Percentiles rank a stretch among this genome's conserved stretches.
These are phyloP conservation scores for Exephanes ischioxanthus DNA, from an alignment of 2,888 invertebrate species.

Conservation along the genomic window DNA sequence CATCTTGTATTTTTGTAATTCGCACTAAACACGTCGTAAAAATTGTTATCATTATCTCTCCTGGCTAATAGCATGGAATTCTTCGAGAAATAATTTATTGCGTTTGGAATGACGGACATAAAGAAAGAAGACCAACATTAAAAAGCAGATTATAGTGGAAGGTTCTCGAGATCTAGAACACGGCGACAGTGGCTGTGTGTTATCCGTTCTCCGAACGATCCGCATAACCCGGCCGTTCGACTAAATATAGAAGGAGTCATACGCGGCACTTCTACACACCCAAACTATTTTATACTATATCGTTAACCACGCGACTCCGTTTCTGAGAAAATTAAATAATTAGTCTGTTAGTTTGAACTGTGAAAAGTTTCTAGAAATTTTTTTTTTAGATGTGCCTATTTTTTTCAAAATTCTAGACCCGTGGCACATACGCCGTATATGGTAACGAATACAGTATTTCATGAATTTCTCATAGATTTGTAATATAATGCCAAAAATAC, in stretches of 20 bases:
- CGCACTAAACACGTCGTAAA: background rate
- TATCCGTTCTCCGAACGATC: conserved; percentile 61
- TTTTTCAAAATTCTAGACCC: no score
- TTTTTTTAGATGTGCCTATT: background rate
- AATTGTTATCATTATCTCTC: background rate
- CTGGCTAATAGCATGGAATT: background rate
- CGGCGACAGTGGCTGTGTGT: conserved; percentile 31
- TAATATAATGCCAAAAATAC: no score
- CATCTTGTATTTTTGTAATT: background rate
- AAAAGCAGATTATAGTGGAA: background rate
- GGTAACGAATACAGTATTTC: no score
- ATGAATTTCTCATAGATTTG: no score
- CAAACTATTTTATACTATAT: conserved; percentile 25
- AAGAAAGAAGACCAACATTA: background rate
- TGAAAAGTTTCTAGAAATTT: background rate
- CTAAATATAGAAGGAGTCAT: conserved; percentile 76
- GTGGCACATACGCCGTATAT: no score
- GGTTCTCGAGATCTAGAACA: conserved; percentile 47
- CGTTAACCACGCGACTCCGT: background rate
- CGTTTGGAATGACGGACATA: background rate
- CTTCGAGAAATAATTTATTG: background rate
- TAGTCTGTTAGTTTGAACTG: background rate
- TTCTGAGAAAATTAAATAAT: background rate
- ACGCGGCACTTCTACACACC: conserved; percentile 26
- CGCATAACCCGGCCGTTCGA: conserved; percentile 70